Evolutionary conservation across 2,888 invertebrate genomes (phyloP).

Genomic region (Neria commutata): DNA sequence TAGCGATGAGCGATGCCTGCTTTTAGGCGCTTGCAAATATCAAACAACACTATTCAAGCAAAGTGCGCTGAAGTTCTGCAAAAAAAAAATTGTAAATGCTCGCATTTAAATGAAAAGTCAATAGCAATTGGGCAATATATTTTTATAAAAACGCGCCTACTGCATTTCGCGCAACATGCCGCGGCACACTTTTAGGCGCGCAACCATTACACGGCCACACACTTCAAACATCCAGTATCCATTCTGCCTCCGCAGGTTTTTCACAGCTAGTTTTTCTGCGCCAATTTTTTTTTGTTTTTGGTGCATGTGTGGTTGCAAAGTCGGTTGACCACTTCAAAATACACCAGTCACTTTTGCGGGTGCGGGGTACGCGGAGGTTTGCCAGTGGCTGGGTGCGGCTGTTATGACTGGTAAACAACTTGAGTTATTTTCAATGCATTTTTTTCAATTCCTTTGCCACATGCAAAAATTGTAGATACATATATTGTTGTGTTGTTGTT

Average conservation of each 20-base stretch:
- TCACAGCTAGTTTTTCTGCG: background rate
- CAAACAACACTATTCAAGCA: too few species aligned
- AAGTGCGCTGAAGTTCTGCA: too few species aligned
- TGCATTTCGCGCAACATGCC: background rate
- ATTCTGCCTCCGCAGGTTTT: background rate
- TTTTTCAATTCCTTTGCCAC: slow-evolving; percentile 1
- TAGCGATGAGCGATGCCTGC: too few species aligned
- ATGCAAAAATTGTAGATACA: background rate
- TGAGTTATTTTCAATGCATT: slow-evolving; percentile 9
- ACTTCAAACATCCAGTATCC: too few species aligned
- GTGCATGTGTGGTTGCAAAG: slow-evolving; percentile 55
- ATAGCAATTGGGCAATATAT: background rate
- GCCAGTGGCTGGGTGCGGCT: slow-evolving; percentile 15
- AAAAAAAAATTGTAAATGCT: too few species aligned
- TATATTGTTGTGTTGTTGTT: background rate
- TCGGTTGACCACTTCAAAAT: slow-evolving; percentile 59
- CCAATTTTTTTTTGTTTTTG: slow-evolving; percentile 11
- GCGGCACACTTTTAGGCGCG: background rate
- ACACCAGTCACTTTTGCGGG: slow-evolving; percentile 17
- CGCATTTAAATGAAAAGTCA: background rate
- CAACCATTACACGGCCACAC: too few species aligned
- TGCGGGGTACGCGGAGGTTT: slow-evolving; percentile 15
- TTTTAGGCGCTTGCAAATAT: too few species aligned
- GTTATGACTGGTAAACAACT: slow-evolving; percentile 8
- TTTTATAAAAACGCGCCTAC: too few species aligned